Base-by-base conservation (phyloP, 2,113 vertebrate genomes). In the Embiotoca jacksoni region DNA sequence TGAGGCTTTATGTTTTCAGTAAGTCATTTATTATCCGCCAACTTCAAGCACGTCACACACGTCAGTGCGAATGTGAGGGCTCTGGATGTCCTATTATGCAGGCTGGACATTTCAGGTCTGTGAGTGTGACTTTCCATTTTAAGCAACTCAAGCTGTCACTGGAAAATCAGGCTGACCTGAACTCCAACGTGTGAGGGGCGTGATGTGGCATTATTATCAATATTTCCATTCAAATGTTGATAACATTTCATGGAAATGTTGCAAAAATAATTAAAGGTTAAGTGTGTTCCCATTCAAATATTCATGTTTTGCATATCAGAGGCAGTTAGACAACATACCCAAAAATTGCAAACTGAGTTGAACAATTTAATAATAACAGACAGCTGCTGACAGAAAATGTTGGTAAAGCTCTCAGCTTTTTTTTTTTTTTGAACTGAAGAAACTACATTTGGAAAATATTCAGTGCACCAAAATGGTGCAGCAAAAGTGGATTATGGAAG, bases 31-130 rank as follows among this genome's bases (percentile, higher is more conserved):
- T 90, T 71, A 81, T 80, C 75, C 30, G 8, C 70, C 46, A 47
- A 60, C 82, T 75, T 52, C 35, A 72, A 69, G 70, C 32, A 80
- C 36, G 55, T 64, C 47, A 35, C 69, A 61, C 65, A 23, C 66
- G 47, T 74, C 52, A 41, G 56, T 56, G 68, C 63, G 52, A 75
- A 52, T 69, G 62, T 56, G 73, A 70, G 53, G 6, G 53, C 71
- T 72, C 78, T 86, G 66, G 80, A 80, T 82, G 85, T 83, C 53
- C 54, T 66, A 64, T 88, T 73, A 72, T 47, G 33, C 44, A 60
- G 79, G 58, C 37, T 32, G 72, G 65, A 78, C 72, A 46, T 81
- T 78, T 73, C 68, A 74, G 44, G n/a, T 66, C 56, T 50, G 49
- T 50, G 16, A 73, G 78, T 61, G 56, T 32, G 63, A 80, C 61